Evolutionary conservation across 1,140 invertebrate genomes (phyloP).

Genomic region (Metaphire vulgaris): DNA sequence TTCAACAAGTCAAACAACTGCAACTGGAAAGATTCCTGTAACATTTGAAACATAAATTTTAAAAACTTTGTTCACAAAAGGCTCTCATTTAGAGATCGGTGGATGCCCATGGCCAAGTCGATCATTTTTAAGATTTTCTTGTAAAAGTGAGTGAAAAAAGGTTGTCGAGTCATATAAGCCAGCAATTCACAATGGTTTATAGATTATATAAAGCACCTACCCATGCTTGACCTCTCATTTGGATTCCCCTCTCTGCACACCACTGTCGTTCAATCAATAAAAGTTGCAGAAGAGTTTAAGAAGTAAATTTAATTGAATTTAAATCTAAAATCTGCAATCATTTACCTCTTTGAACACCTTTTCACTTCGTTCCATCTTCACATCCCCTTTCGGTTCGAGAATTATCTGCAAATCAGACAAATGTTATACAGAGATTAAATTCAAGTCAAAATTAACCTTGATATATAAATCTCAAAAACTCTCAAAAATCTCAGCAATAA

Average conservation of each 20-base stretch:
- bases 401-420: not conserved
- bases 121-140: not conserved
- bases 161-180: not conserved
- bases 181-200: not conserved
- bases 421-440: not conserved
- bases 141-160: not conserved
- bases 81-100: not conserved
- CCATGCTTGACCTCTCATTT: not conserved
- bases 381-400: not conserved
- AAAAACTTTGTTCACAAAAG: not conserved
- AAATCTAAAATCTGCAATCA: not conserved
- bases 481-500: not conserved
- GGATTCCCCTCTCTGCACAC: no score
- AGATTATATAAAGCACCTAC: not conserved
- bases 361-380: not conserved
- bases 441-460: not conserved
- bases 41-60: not conserved
- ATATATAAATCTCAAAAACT: not conserved
- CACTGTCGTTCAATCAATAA: no score
- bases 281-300: not conserved
- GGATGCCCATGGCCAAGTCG: not conserved
- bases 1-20: not conserved
- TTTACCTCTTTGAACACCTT: not conserved
- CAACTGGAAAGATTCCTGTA: not conserved
- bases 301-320: not conserved